Base-by-base conservation (phyloP, 2,888 invertebrate species). In the Melipona bicolor region DNA sequence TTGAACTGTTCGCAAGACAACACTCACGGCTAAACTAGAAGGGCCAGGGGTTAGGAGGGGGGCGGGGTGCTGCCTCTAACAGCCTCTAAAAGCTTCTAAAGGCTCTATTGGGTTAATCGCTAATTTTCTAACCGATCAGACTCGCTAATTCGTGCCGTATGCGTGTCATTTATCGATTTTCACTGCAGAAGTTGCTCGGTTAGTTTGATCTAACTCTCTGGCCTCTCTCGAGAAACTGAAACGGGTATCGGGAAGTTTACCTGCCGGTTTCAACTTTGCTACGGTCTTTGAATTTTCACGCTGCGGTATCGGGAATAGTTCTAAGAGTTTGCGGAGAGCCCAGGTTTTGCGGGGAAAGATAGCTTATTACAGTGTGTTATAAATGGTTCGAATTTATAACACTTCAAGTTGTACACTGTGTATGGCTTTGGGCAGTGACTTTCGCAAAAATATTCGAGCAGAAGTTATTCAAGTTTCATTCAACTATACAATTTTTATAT, bases 1-100 rank as follows among this genome's bases (percentile, higher is more conserved):
- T 90, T 90, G 90, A 92, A 91, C 93, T 93, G 92, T 91, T 91
- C 88, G 89, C 89, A 91, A 92, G 85, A 92, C 90, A 92, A 92
- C 91, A 92, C 92, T 92, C 88, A 90, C 89, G 88, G 90, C 92
- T 91, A 91, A 87, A 91, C 92, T 92, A 92, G 86, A 90, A 78
- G 89, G 85, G 82, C 72, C 59, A 82, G 43, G 43, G 43, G 43
- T 3, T 32, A 32, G 9, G 43, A 9, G 43, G 9, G 43, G 43
- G 43, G 43, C 9, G 43, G 43, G 43, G 82, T 59, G 61, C 50
- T 13, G 72, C 72, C 21, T 74, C 54, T 73, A 54, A 52, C 19
- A 62, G 36, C 43, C 36, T 0, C 36, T 36, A 36, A 9, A 43
- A 43, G 73, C 72, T 21, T 75, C 43, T 73, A 54, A 54, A 13